These are phyloP conservation scores for Lymantria dispar DNA, from an alignment of 2,888 invertebrate species.

Conservation along the genomic window DNA sequence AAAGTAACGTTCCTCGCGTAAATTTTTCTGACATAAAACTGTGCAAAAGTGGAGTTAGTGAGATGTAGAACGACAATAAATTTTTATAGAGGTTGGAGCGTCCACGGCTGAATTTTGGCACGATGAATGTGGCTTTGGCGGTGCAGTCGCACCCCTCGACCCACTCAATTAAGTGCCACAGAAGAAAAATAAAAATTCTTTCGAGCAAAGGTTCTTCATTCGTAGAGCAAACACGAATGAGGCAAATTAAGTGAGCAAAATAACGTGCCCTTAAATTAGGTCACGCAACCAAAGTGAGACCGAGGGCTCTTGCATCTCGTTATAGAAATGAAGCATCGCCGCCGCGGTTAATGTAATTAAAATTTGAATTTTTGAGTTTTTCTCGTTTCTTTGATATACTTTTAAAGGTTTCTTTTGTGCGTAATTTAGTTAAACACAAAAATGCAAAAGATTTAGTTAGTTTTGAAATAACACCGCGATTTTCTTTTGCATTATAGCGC, in stretches of 20 bases:
- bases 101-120: constrained; percentile 18
- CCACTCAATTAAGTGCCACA: constrained; percentile 68
- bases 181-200: constrained; percentile 67
- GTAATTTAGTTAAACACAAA: constrained; percentile 44
- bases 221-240: constrained; percentile 73
- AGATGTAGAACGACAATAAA: constrained; percentile 79
- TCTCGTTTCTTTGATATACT: constrained; percentile 42
- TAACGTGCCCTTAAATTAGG: constrained; percentile 71
- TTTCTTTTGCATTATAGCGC: constrained; percentile 16
- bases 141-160: constrained; percentile 31
- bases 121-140: constrained; percentile 14
- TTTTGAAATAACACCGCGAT: constrained; percentile 19
- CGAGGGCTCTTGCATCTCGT: constrained; percentile 56
- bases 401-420: constrained; percentile 36
- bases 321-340: constrained; percentile 48
- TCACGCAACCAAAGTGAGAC: constrained; percentile 61
- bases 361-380: constrained; percentile 64
- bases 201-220: constrained; percentile 55
- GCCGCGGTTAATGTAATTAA: constrained; percentile 61
- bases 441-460: constrained; percentile 35
- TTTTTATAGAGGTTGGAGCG: constrained; percentile 66
- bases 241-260: constrained; percentile 78
- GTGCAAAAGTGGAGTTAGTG: constrained; percentile 79
- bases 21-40: constrained; percentile 82
- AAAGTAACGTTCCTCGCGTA: constrained; percentile 69